Evolutionary conservation across 1,140 invertebrate species (phyloP), one percentile per base, ranked within the genome.

Genomic region (Neodiprion pinetum): DNA sequence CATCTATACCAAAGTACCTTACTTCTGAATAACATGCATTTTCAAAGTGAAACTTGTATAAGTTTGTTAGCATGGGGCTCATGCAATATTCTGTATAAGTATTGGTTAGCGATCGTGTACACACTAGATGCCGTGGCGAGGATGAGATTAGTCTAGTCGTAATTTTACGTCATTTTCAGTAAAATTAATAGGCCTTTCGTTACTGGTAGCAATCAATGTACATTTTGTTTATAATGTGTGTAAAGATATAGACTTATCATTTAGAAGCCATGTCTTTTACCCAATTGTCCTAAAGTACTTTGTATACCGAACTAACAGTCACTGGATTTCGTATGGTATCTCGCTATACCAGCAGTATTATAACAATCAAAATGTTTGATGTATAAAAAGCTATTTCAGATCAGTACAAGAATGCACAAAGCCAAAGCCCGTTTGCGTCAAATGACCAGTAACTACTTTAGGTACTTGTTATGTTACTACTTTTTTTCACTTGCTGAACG

Each of bases 401-500:
- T 65, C 70, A 23, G 10, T 48, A 40, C 17, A 8, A 75, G 71
- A 49, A 68, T 50, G 69, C 74, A 75, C 70, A 72, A 75, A 75
- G 61, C 69, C 74, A 47, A 47, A 74, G 7, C 49, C 3, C 28
- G 11, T 9, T 40, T 48, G 53, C 47, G 7, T 69, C 4, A 14
- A 21, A 8, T 9, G 12, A 47, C 12, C 21, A 21, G 14, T 65
- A 71, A 49, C 69, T 9, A 74, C 47, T 47, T 12, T 70, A 74
- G 47, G 67, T 72, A 74, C 50, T 65, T 65, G 40, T 67, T 75
- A 66, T 74, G 67, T 72, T 9, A 14, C 3, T 9, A 14, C 3
- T 40, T 40, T 61, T 72, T 70, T 68, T 67, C 61, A 48, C 53
- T 71, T 76, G 65, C 11, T 53, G 49, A 65, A 67, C 49, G 48